Conservation (phyloP, 30 jellyfish, hydroid and myxozoan genomes). For the Clytia hemisphaerica region DNA sequence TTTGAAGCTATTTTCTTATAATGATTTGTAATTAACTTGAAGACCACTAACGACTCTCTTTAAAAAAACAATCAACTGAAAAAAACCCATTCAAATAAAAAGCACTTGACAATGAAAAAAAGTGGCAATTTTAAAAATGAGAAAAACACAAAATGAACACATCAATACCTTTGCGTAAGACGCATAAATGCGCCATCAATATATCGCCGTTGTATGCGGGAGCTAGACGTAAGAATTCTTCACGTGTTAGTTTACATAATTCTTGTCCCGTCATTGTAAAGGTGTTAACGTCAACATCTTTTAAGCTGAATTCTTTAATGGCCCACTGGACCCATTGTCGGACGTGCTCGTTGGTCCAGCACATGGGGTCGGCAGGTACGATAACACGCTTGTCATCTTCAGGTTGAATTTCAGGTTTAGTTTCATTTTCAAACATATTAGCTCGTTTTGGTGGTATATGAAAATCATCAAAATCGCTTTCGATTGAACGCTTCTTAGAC, state of each 20-base stretch:
- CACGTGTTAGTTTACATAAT: constrained; percentile 80
- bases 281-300: constrained; percentile 74
- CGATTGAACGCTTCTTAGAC: constrained; percentile 78
- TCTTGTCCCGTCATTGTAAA: constrained; percentile 89
- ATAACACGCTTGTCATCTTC: constrained; percentile 84
- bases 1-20: too few species aligned
- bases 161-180: constrained; percentile 79
- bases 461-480: constrained; percentile 85
- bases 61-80: background rate
- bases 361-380: constrained; percentile 98
- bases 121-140: background rate
- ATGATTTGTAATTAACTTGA: too few species aligned
- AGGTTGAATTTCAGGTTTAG: constrained; percentile 59
- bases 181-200: constrained; percentile 97
- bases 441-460: constrained; percentile 96
- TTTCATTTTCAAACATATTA: constrained; percentile 56
- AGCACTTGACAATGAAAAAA: too few species aligned
- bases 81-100: background rate
- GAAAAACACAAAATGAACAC: background rate
- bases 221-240: constrained; percentile 85
- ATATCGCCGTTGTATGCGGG: constrained; percentile 99
- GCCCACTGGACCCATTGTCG: constrained; percentile 99
- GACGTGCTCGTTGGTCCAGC: constrained; percentile 98
- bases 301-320: constrained; percentile 91
- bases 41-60: too few species aligned